Conservation (phyloP, 2,113 vertebrate genomes). For the Holacanthus passer region DNA sequence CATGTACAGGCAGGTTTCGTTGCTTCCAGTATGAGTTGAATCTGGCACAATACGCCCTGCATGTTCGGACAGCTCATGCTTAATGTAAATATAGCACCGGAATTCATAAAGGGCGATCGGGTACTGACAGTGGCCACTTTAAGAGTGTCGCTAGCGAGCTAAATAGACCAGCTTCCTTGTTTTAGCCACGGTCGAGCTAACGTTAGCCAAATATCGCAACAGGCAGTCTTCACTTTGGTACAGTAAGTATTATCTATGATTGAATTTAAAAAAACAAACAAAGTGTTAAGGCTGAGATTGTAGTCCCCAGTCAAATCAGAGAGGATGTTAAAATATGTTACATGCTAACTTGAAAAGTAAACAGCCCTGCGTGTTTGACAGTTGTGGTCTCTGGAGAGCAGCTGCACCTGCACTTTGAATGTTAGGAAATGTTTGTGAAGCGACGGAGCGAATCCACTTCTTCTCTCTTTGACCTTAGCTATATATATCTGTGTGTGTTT, state of each 20-base stretch:
- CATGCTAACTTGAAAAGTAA: background rate
- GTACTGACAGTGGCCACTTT: background rate
- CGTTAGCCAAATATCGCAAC: conserved; percentile 54
- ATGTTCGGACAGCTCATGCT: background rate
- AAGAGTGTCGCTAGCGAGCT: background rate
- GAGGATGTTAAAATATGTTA: background rate
- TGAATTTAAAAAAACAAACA: background rate
- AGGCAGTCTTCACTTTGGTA: conserved; percentile 39
- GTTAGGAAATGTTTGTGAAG: conserved; percentile 1
- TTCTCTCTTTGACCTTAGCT: background rate
- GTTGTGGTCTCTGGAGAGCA: conserved; percentile 58
- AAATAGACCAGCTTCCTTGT: conserved; percentile 57
- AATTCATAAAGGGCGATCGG: too few relatives aligned
- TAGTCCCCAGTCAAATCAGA: background rate
- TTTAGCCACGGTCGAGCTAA: conserved; percentile 42
- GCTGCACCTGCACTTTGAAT: conserved; percentile 54
- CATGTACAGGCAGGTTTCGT: background rate
- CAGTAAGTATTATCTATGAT: background rate
- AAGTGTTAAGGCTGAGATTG: background rate
- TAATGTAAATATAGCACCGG: background rate
- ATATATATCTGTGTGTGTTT: background rate
- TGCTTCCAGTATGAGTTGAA: too few relatives aligned
- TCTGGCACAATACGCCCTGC: background rate
- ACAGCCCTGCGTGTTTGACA: conserved; percentile 57
- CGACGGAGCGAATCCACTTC: conserved; percentile 6